Conservation (phyloP, 2,888 invertebrate species). For the Sepiola atlantica region DNA sequence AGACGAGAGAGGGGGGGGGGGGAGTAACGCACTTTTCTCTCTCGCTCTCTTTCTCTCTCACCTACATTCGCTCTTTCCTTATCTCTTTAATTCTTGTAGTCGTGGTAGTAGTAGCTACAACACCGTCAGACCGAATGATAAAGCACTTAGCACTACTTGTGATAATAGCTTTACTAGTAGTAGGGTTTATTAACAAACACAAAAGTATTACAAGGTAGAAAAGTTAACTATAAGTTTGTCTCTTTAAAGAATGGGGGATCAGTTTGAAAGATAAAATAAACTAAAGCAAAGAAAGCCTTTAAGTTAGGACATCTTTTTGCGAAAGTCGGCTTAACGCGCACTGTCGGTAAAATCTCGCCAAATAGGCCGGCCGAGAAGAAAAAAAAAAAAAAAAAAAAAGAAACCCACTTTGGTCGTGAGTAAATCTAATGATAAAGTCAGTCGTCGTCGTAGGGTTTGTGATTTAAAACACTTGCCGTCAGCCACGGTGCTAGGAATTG, state of each 20-base stretch:
- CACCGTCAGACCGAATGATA: not conserved
- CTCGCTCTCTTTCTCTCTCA: not conserved
- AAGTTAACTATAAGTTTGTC: not conserved
- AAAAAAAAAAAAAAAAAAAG: no score
- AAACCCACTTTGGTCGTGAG: not conserved
- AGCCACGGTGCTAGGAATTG: no score
- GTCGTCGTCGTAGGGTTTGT: not conserved
- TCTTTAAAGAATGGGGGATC: not conserved
- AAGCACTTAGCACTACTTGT: conserved; percentile 32
- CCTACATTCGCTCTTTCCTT: not conserved
- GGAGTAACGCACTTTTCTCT: not conserved
- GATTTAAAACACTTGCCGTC: not conserved
- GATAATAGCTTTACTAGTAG: not conserved
- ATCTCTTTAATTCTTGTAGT: not conserved
- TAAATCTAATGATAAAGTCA: not conserved
- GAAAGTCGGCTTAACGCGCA: not conserved
- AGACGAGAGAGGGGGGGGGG: no score
- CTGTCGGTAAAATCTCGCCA: not conserved
- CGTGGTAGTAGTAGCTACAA: not conserved
- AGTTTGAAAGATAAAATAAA: not conserved
- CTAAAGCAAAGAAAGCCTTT: not conserved
- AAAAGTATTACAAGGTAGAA: not conserved
- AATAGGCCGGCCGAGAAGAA: not conserved
- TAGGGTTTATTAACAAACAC: not conserved
- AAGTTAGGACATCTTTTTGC: not conserved